A percentile compares a stretch with the other conserved stretches of the same genome.
phyloP scores from a whole-genome alignment of 2,113 vertebrate species.

The Zootoca vivipara region DNA sequence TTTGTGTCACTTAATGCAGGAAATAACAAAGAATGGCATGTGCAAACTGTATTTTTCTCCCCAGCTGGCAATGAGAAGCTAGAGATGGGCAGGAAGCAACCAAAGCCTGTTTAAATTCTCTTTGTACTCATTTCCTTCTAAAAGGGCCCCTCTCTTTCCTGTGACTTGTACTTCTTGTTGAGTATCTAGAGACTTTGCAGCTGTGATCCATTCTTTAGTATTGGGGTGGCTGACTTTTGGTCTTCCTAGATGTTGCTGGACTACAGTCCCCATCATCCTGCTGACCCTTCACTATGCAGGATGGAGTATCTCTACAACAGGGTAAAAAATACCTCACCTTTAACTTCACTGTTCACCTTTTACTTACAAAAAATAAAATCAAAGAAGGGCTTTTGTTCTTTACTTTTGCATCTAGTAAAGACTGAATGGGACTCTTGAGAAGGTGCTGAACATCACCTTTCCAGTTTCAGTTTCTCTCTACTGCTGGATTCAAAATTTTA shows the following conservation, averaged over 20 bases:
- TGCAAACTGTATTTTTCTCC: constrained; percentile 13
- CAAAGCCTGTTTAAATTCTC: neutral
- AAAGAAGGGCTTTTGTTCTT: neutral
- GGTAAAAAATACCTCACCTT: neutral
- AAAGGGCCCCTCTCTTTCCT: constrained; percentile 9
- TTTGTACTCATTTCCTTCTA: constrained; percentile 25
- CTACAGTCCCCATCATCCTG: too few species aligned
- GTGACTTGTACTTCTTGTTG: neutral
- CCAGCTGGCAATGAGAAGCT: neutral
- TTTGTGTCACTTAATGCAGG: neutral
- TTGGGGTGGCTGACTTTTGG: too few species aligned
- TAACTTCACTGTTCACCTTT: neutral
- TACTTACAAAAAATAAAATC: neutral
- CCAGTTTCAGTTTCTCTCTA: neutral
- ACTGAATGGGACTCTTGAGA: neutral
- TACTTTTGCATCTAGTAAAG: neutral
- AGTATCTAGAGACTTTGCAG: neutral
- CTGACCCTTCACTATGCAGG: too few species aligned
- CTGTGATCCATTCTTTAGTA: neutral
- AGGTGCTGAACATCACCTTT: too few species aligned
- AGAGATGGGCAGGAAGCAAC: constrained; percentile 24
- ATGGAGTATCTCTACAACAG: neutral
- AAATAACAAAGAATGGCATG: neutral
- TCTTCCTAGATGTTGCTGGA: too few species aligned
- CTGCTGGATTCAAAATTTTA: too few species aligned